Evolutionary conservation across 2,797 vertebrate species (phyloP), one percentile per base, ranked within the genome.

Genomic region (Aythya fuligula): DNA sequence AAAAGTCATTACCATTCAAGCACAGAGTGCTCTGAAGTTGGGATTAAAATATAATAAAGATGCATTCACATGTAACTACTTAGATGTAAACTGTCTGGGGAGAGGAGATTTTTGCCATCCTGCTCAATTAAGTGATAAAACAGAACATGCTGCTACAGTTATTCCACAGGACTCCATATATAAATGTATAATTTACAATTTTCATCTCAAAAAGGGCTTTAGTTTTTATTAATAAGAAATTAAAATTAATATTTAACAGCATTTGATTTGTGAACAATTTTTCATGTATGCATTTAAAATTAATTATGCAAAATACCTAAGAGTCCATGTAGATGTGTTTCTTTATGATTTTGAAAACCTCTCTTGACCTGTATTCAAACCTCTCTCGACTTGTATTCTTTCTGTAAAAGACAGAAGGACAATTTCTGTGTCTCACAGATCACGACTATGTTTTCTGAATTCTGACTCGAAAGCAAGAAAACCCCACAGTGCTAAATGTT

Each of bases 11-110:
- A n/a, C 7, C 30, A 56, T 54, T 82, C 78, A 72, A 61, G 69
- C 22, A 56, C 6, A 53, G 43, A 56, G 7, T 3, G 28, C 38
- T 24, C n/a, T 73, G 9, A 56, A 56, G 20, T 43, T 34, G 76
- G 13, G 17, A 43, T 61, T 66, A n/a, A 89, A 65, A 65, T 43
- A n/a, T 6, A 19, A 53, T 39, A 38, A 69, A 69, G 11, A 71
- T 38, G 15, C 22, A 47, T 6, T 21, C 38, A 28, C 49, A 36
- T 7, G 4, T 62, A 60, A 24, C 19, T 66, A n/a, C 11, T 41
- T 47, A 28, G 32, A 60, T 13, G 3, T 30, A 71, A 34, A 71
- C 6, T 0, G 0, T 21, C 51, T 58, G 13, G 28, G 12, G 19
- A 87, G 20, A 78, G 20, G 36, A 57, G 22, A 17, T 34, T 57